phyloP scores from a whole-genome alignment of 2,113 vertebrate species.

The Candoia aspera region DNA sequence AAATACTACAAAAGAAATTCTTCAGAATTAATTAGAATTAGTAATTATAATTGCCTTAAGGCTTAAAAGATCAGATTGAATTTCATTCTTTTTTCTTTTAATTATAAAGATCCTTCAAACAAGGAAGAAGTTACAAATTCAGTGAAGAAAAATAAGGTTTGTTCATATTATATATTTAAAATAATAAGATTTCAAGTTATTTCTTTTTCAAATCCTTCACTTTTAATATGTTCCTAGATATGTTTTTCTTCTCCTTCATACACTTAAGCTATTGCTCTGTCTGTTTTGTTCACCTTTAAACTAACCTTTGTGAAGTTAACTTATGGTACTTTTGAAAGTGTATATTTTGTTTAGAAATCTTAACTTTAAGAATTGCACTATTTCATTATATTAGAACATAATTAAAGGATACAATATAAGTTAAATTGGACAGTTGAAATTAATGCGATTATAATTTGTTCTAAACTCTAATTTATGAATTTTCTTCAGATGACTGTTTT shows the following conservation, averaged over 20 bases:
- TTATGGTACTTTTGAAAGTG: background rate
- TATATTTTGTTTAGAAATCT: background rate
- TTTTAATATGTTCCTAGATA: background rate
- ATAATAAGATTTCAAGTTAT: background rate
- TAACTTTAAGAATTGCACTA: background rate
- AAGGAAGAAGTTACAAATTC: conserved; percentile 67
- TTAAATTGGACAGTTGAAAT: background rate
- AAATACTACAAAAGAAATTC: background rate
- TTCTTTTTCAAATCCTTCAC: background rate
- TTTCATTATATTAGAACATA: background rate
- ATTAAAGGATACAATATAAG: background rate
- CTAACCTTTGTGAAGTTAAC: background rate
- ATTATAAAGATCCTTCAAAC: conserved; percentile 61
- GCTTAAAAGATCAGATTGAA: conserved; percentile 4
- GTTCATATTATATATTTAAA: conserved; percentile 55
- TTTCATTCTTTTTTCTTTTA: background rate
- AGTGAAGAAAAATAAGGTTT: conserved; percentile 83
- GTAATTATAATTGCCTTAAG: conserved; percentile 2
- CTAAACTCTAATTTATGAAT: background rate
- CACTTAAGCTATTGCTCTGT: background rate
- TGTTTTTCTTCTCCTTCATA: background rate
- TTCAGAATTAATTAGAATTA: background rate
- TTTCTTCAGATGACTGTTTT: background rate
- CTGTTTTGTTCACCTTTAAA: background rate
- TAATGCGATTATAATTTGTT: background rate